Evolutionary conservation across 2,888 invertebrate genomes (phyloP), one percentile per base, ranked within the genome.

Genomic region (Cosmorhoe ocellata): DNA sequence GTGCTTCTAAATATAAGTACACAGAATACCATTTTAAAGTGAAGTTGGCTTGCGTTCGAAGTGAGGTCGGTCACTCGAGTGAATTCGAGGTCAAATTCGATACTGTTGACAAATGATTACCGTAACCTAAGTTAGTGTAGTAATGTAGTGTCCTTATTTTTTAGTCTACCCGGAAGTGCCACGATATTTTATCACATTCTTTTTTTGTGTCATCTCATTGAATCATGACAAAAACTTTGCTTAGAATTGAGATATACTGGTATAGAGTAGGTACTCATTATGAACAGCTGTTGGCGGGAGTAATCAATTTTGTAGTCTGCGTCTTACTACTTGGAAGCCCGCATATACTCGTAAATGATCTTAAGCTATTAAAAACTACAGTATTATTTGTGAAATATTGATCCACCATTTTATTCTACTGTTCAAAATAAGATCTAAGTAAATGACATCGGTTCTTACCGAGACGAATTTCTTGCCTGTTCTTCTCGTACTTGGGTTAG

Each of bases 161-260:
- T 32, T 10, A n/a, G 18, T 33, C 11, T 26, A 46, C 47, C 38
- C 50, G 55, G 59, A 59, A 53, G 43, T 57, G 39, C 14, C 27
- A 46, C 38, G 41, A 41, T 36, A 31, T 50, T 24, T 6, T 7
- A 24, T 24, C 7, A 46, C 26, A 52, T 51, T 45, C 46, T 56
- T 44, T 44, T 55, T 45, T 47, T 55, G 41, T 48, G 50, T 57
- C 26, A 37, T 38, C 57, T 48, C 33, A 47, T 50, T 60, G 55
- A 57, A 58, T 56, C 39, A 10, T 32, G 24, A 41, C 42, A 56
- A 57, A 57, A 53, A 48, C 10, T 11, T 36, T 45, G 51, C 53
- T 43, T 57, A 47, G 56, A 59, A 56, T 56, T 51, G 50, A 55
- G 40, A 31, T 31, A n/a, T n/a, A n/a, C n/a, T n/a, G n/a, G n/a